phyloP scores from a whole-genome alignment of 2,888 invertebrate genomes.

The Cecidostiba fungosa region DNA sequence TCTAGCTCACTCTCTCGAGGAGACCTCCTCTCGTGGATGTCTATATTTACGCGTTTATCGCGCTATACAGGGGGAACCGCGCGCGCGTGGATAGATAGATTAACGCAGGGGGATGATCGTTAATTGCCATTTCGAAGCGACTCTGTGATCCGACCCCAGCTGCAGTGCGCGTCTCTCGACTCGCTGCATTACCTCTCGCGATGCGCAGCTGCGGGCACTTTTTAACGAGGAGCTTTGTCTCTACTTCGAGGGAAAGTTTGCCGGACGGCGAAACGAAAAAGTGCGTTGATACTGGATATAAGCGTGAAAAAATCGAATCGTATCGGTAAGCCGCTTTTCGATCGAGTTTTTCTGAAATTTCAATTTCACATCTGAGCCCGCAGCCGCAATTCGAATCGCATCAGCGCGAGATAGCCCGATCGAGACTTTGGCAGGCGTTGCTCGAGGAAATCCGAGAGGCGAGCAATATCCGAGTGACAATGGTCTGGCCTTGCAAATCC shows the following conservation, averaged over 20 bases:
- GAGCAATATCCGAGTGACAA: slow-evolving; percentile 11
- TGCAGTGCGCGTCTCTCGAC: not conserved
- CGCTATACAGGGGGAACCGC: not conserved
- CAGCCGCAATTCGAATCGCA: not conserved
- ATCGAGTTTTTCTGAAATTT: not conserved
- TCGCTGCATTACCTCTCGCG: not conserved
- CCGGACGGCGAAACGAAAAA: too few species aligned
- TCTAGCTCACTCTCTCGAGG: not conserved
- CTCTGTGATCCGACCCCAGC: not conserved
- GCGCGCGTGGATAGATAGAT: not conserved
- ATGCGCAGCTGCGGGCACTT: not conserved
- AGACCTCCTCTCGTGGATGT: not conserved
- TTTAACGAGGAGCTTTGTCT: not conserved
- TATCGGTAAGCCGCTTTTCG: not conserved
- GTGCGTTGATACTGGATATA: not conserved
- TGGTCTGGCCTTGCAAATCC: not conserved
- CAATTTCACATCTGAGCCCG: not conserved
- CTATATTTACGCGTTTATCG: not conserved
- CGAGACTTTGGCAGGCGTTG: not conserved
- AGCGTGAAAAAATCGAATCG: not conserved
- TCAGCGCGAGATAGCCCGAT: not conserved
- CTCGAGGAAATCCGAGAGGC: not conserved
- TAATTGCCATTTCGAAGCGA: not conserved
- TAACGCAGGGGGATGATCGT: not conserved
- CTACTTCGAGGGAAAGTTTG: not conserved